Conservation (phyloP, 2,888 invertebrate species). For the Cephus pulcher region DNA sequence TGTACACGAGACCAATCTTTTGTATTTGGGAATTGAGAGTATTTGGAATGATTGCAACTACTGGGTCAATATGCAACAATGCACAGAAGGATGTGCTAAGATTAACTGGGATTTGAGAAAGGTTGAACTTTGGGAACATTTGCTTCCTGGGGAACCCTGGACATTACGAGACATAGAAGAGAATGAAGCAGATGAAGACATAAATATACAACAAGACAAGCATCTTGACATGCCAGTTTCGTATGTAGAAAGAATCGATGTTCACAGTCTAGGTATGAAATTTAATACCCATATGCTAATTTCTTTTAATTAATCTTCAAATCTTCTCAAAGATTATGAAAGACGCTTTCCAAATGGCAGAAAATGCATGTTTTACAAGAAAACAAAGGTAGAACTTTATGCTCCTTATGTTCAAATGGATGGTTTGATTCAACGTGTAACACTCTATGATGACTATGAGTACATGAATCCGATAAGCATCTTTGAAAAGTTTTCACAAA, state of each 20-base stretch:
- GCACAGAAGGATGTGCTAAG: conserved; percentile 67
- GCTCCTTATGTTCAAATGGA: conserved; percentile 81
- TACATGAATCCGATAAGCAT: conserved; percentile 63
- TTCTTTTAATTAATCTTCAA: background rate
- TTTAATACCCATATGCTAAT: background rate
- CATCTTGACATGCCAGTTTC: conserved; percentile 82
- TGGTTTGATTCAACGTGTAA: conserved; percentile 77
- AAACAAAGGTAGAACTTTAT: conserved; percentile 80
- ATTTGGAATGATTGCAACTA: conserved; percentile 91
- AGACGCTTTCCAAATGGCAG: conserved; percentile 81
- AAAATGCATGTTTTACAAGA: conserved; percentile 78
- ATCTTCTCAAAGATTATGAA: conserved; percentile 69
- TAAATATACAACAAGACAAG: conserved; percentile 67
- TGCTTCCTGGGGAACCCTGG: conserved; percentile 78
- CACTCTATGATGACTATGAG: conserved; percentile 73
- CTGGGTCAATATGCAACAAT: conserved; percentile 78
- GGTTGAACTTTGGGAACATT: conserved; percentile 77
- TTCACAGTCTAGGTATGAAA: conserved; percentile 70
- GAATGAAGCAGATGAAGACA: conserved; percentile 70
- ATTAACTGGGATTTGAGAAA: conserved; percentile 75
- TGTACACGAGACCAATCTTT: conserved; percentile 70
- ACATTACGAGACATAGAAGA: conserved; percentile 63
- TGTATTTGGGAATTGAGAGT: conserved; percentile 84
- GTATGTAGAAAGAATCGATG: conserved; percentile 78
- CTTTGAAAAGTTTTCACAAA: conserved; percentile 66